A percentile compares a stretch with the other conserved stretches of the same genome.
phyloP scores from a whole-genome alignment of 2,888 invertebrate species.

The Erpobdella octoculata region DNA sequence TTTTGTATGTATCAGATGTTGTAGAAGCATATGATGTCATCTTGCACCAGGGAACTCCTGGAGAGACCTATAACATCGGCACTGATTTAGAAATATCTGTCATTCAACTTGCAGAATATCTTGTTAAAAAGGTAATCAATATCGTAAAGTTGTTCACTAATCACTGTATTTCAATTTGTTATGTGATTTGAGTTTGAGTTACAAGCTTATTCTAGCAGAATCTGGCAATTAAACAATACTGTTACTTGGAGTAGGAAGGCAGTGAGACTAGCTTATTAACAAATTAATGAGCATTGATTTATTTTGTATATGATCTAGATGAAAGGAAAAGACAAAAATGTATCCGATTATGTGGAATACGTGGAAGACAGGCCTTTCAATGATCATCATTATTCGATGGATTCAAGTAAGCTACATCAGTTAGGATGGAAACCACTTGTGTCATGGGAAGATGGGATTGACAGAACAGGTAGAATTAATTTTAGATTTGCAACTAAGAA shows the following conservation, averaged over 20 bases:
- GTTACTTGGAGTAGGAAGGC: too few species aligned
- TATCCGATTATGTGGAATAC: slow-evolving; percentile 33
- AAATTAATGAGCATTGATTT: too few species aligned
- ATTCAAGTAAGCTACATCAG: slow-evolving; percentile 38
- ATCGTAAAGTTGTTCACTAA: not conserved
- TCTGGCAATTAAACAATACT: not conserved
- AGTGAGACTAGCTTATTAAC: too few species aligned
- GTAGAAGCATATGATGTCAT: slow-evolving; percentile 38
- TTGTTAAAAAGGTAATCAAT: slow-evolving; percentile 41
- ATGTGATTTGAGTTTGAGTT: not conserved
- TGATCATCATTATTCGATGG: slow-evolving; percentile 40
- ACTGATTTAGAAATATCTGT: slow-evolving; percentile 43
- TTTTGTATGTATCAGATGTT: slow-evolving; percentile 41
- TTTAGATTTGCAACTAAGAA: not conserved
- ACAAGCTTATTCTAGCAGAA: not conserved
- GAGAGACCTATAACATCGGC: slow-evolving; percentile 42
- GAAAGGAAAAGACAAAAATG: slow-evolving; percentile 31
- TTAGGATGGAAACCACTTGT: slow-evolving; percentile 40
- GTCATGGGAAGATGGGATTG: slow-evolving; percentile 40
- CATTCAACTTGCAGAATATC: slow-evolving; percentile 45
- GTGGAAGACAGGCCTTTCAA: slow-evolving; percentile 40
- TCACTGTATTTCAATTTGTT: not conserved
- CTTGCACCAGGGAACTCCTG: slow-evolving; percentile 43
- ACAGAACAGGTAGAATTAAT: slow-evolving; percentile 35
- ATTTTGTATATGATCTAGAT: slow-evolving; percentile 24